Evolutionary conservation across 2,113 vertebrate species (phyloP).

Genomic region (Cygnus buccinator): DNA sequence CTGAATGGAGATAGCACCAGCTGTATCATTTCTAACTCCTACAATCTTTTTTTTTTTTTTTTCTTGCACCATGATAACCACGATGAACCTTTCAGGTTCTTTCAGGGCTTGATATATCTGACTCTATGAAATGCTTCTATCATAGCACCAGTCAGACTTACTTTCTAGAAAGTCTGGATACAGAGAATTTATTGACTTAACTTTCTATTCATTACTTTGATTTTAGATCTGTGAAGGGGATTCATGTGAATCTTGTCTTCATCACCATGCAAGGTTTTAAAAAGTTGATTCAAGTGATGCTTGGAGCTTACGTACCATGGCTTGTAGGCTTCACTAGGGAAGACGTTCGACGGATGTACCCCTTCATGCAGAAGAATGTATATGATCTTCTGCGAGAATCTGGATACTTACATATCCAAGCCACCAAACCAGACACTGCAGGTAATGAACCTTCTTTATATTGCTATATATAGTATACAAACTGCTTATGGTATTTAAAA

Average conservation of each 20-base stretch:
- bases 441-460: constrained; percentile 66
- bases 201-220: background rate
- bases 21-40: background rate
- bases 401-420: constrained; percentile 89
- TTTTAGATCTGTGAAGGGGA: constrained; percentile 83
- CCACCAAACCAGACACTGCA: constrained; percentile 89
- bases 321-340: constrained; percentile 84
- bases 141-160: background rate
- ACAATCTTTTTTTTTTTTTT: background rate
- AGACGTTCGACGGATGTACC: constrained; percentile 80
- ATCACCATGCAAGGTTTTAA: background rate
- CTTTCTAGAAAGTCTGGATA: background rate
- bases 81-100: background rate
- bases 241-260: constrained; percentile 82
- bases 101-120: background rate
- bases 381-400: constrained; percentile 76
- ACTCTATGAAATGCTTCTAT: background rate
- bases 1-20: background rate
- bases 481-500: background rate
- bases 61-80: background rate
- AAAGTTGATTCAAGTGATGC: constrained; percentile 67
- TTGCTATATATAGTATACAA: background rate
- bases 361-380: constrained; percentile 83
- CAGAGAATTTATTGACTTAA: background rate
- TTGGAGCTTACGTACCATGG: constrained; percentile 86